A percentile compares a stretch with the other conserved stretches of the same genome.
Conservation (phyloP, 1,140 invertebrate genomes). For the Drosophila leontia region DNA sequence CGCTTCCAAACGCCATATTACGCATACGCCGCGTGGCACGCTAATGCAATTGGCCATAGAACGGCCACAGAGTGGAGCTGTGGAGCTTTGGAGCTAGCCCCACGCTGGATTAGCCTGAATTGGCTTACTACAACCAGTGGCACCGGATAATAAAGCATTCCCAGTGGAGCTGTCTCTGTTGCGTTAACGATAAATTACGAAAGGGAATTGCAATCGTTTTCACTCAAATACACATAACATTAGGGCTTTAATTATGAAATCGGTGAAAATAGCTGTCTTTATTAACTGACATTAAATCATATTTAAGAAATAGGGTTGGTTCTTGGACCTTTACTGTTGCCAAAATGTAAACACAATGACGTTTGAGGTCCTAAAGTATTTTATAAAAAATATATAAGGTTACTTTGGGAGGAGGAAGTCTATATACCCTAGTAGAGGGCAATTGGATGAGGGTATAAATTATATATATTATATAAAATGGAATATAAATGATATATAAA, state of each 20-base stretch:
- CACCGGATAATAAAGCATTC: constrained; percentile 35
- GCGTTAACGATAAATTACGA: constrained; percentile 24
- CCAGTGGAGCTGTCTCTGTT: constrained; percentile 15
- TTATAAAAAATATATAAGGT: too few relatives aligned
- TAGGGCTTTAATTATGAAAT: constrained; percentile 12
- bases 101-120: constrained; percentile 28
- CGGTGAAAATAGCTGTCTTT: too few relatives aligned
- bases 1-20: constrained; percentile 36
- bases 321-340: neutral
- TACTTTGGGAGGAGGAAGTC: too few relatives aligned
- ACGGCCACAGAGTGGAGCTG: constrained; percentile 6
- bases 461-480: too few relatives aligned
- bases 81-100: neutral
- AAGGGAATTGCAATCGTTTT: constrained; percentile 23
- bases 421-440: too few relatives aligned
- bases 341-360: too few relatives aligned
- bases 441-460: too few relatives aligned
- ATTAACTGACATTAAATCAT: neutral
- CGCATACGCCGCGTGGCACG: constrained; percentile 40
- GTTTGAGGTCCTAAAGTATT: too few relatives aligned
- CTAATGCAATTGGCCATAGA: constrained; percentile 51
- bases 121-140: constrained; percentile 20
- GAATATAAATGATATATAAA: too few relatives aligned
- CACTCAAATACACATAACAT: neutral
- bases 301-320: neutral